phyloP scores from a whole-genome alignment of 2,888 invertebrate species.

The Folsomia manolachei region DNA sequence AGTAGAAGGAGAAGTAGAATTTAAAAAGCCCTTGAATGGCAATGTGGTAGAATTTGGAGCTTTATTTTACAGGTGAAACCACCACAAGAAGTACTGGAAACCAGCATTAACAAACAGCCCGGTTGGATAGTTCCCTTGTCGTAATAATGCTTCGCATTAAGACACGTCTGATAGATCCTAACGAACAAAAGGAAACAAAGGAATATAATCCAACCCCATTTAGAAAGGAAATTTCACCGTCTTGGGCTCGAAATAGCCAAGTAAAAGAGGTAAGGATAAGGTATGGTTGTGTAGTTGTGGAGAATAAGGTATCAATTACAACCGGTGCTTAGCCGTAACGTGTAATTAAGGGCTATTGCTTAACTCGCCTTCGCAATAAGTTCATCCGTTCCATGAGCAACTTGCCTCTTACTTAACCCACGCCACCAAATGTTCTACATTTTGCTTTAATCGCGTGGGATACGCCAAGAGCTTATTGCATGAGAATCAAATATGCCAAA shows the following conservation, averaged over 20 bases:
- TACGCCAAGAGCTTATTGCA: too few relatives aligned
- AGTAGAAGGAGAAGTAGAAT: too few relatives aligned
- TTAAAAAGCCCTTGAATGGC: too few relatives aligned
- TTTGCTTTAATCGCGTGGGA: too few relatives aligned
- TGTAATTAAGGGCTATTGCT: neutral
- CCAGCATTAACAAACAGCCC: too few relatives aligned
- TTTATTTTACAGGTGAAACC: constrained; percentile 2
- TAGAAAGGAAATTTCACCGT: neutral
- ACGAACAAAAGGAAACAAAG: neutral
- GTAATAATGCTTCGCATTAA: neutral
- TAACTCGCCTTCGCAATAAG: neutral
- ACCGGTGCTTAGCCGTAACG: neutral
- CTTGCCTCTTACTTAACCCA: too few relatives aligned
- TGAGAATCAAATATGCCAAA: too few relatives aligned
- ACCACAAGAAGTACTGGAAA: neutral
- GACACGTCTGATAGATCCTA: neutral
- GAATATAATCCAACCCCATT: neutral
- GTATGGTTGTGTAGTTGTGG: neutral
- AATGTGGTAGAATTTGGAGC: too few relatives aligned
- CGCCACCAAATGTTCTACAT: too few relatives aligned
- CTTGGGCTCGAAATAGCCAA: neutral
- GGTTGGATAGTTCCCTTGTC: too few relatives aligned
- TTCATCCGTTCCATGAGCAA: too few relatives aligned
- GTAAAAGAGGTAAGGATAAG: neutral
- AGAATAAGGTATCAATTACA: neutral